Evolutionary conservation across 2,797 vertebrate genomes (phyloP).

Genomic region (Trematomus bernacchii): DNA sequence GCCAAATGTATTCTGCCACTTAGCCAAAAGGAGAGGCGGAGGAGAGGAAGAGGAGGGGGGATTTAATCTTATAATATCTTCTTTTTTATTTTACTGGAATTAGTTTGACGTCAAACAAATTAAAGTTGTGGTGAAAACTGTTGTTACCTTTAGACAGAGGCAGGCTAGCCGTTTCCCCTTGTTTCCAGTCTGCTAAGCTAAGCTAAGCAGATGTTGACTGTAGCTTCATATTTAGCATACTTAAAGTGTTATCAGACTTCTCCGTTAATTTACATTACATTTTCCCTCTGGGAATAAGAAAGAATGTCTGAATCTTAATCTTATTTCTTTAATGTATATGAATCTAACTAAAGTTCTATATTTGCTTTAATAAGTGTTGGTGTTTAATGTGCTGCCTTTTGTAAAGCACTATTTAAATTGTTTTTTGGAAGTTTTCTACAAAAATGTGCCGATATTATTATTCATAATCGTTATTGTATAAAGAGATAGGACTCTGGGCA

Average conservation of each 20-base stretch:
- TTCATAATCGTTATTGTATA: not conserved
- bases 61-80: conserved; percentile 12
- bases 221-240: not conserved
- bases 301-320: too few species aligned
- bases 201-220: not conserved
- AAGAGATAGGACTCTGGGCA: conserved; percentile 11
- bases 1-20: conserved; percentile 35
- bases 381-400: not conserved
- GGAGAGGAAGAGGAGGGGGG: not conserved
- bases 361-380: not conserved
- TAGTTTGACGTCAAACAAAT: not conserved
- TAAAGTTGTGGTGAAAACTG: not conserved
- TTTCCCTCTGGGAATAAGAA: too few species aligned
- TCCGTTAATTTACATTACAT: not conserved
- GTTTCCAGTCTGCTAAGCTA: not conserved
- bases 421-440: not conserved
- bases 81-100: conserved; percentile 7
- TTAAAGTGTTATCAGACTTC: not conserved
- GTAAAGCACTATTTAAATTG: not conserved
- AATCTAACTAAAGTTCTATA: too few species aligned
- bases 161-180: not conserved
- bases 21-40: conserved; percentile 10
- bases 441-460: too few species aligned
- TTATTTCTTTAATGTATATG: not conserved
- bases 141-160: too few species aligned